Percentiles rank a stretch among this genome's conserved stretches.
Evolutionary conservation across 2,888 invertebrate genomes (phyloP).

Genomic region (Pollenia angustigena): DNA sequence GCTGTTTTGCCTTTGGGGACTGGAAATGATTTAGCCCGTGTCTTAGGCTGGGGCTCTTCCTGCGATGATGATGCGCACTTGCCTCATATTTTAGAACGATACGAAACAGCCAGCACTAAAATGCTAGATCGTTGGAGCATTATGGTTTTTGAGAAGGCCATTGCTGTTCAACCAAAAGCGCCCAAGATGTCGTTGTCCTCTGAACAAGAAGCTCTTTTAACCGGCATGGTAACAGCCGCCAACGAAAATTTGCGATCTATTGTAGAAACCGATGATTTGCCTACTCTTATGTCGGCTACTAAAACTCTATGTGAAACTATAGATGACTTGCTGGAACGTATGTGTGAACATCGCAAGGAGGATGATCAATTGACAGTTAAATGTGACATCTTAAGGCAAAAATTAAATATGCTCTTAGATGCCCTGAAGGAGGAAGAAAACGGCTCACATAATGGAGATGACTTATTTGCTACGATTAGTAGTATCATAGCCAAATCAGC

Average conservation of each 20-base stretch:
- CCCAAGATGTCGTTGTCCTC: slow-evolving; percentile 85
- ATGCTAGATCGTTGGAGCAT: slow-evolving; percentile 99
- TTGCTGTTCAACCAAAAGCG: slow-evolving; percentile 86
- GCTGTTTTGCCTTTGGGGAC: slow-evolving; percentile 98
- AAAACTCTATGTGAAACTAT: slow-evolving; percentile 92
- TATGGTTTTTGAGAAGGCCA: slow-evolving; percentile 94
- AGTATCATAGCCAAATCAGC: slow-evolving; percentile 80
- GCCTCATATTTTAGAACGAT: slow-evolving; percentile 95
- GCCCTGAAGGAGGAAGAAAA: slow-evolving; percentile 89
- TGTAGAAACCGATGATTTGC: slow-evolving; percentile 91
- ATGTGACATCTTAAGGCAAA: slow-evolving; percentile 90
- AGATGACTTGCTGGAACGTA: slow-evolving; percentile 89
- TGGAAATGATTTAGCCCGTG: slow-evolving; percentile 97
- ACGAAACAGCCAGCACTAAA: slow-evolving; percentile 98
- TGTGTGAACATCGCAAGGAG: slow-evolving; percentile 86
- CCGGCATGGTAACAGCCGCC: slow-evolving; percentile 91
- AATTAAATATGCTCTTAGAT: slow-evolving; percentile 89
- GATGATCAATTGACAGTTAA: slow-evolving; percentile 87
- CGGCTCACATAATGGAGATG: slow-evolving; percentile 82
- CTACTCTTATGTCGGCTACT: slow-evolving; percentile 89
- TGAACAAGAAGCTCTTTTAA: slow-evolving; percentile 85
- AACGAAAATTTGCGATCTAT: slow-evolving; percentile 93
- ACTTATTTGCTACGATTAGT: slow-evolving; percentile 80
- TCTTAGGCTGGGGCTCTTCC: slow-evolving; percentile 97
- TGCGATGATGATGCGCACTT: slow-evolving; percentile 98